Percentiles rank a stretch among this genome's conserved stretches.
These are phyloP conservation scores for Muntiacus reevesi DNA, from an alignment of 2,113 vertebrate genomes.

Conservation along the genomic window DNA sequence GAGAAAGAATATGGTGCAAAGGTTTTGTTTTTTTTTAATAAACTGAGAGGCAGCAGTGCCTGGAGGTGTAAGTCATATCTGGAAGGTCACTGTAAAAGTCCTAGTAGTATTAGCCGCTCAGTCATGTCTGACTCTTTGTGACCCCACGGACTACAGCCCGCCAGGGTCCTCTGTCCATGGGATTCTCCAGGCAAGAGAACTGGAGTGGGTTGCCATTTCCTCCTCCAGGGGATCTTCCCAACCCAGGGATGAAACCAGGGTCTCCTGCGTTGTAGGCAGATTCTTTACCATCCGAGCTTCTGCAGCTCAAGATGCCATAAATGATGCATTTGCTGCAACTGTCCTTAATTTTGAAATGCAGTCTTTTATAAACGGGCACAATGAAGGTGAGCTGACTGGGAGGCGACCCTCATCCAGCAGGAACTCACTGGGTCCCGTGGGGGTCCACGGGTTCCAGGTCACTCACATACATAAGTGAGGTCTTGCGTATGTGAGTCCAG, in stretches of 20 bases:
- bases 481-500: background rate
- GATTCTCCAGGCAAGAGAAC: background rate
- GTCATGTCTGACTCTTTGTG: background rate
- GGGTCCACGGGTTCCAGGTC: background rate
- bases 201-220: background rate
- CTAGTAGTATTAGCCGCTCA: background rate
- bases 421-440: background rate
- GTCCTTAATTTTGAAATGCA: background rate
- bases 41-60: background rate
- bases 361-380: background rate
- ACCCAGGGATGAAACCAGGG: background rate
- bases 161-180: background rate
- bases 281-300: background rate
- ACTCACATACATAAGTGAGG: background rate
- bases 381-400: background rate
- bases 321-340: background rate
- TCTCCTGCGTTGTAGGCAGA: background rate
- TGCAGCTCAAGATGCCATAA: background rate
- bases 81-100: background rate
- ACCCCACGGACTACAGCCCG: background rate
- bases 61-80: background rate
- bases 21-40: background rate
- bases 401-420: accelerated
- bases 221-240: background rate
- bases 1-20: background rate